Evolutionary conservation across 2,888 invertebrate species (phyloP), one percentile per base, ranked within the genome.

Genomic region (Vanessa cardui): DNA sequence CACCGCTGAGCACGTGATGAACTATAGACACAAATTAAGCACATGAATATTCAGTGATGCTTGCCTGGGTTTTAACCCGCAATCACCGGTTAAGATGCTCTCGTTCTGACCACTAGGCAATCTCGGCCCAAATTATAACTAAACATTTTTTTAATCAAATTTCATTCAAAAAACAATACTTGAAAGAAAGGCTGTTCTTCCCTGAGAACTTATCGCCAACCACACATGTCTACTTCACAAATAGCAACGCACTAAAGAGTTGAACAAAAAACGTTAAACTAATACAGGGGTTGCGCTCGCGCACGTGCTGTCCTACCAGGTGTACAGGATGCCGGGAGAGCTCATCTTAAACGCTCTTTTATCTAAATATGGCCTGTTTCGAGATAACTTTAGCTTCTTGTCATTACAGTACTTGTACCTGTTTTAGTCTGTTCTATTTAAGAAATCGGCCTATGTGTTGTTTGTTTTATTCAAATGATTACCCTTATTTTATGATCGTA

Each of bases 291-390:
- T 68, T 60, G 63, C 45, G 64, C 65, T 76, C 78, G 64, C 65
- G 78, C 78, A 78, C 78, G 78, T 78, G 78, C 78, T 72, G 26
- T 50, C 16, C 52, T 31, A 50, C 78, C 78, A 78, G 78, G 77
- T 78, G 78, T 68, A 72, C 78, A 76, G 78, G 78, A 78, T 75
- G 76, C 70, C 52, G 61, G 50, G 20, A 63, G 66, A 49, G 18
- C 46, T 31, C 58, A 31, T 58, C 65, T 50, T 54, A 12, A 60
- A 54, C 58, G 21, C 47, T 63, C 56, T 64, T 31, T 66, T 61
- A 59, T 46, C n/a, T 62, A 52, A 63, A 59, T 59, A 64, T 31
- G 18, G 56, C 52, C 58, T 62, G 65, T 59, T 62, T 68, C 21
- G 18, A 64, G 5, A 59, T 66, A 64, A 59, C 59, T 59, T n/a